Percentiles rank a stretch among this genome's conserved stretches.
phyloP scores from a whole-genome alignment of 2,113 vertebrate species.

The Psilopogon haemacephalus region DNA sequence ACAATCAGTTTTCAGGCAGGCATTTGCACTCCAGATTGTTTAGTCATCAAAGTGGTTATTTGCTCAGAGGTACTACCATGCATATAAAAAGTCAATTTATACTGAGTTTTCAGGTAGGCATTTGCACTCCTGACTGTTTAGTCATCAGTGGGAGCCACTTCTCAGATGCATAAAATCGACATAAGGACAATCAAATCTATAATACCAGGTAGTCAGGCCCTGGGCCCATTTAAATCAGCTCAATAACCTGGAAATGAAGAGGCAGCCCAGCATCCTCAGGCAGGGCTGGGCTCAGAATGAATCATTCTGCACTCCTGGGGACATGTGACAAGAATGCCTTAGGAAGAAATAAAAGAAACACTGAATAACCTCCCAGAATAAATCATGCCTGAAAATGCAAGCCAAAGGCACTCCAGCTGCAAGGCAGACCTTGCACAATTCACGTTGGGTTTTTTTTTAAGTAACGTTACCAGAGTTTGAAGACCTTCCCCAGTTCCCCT shows the following conservation, averaged over 20 bases:
- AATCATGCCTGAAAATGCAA: background rate
- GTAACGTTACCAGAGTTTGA: background rate
- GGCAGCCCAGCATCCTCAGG: background rate
- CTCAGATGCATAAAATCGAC: background rate
- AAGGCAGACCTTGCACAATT: background rate
- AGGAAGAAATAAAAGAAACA: background rate
- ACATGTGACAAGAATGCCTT: background rate
- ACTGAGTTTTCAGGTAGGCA: background rate
- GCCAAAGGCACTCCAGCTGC: background rate
- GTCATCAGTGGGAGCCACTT: slow-evolving; percentile 16
- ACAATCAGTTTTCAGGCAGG: background rate
- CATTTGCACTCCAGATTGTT: slow-evolving; percentile 3
- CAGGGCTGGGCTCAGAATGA: background rate
- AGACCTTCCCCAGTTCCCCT: background rate
- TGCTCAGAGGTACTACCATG: background rate
- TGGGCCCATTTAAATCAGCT: slow-evolving; percentile 1
- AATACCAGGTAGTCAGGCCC: background rate
- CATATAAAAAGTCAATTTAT: background rate
- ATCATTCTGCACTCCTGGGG: background rate
- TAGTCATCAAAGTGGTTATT: slow-evolving; percentile 8
- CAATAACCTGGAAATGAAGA: background rate
- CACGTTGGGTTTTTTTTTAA: background rate
- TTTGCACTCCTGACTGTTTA: slow-evolving; percentile 11
- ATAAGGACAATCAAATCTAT: background rate
- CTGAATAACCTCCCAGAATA: background rate